Conservation (phyloP, 2,797 vertebrate species). For the Sebastes nivosus region DNA sequence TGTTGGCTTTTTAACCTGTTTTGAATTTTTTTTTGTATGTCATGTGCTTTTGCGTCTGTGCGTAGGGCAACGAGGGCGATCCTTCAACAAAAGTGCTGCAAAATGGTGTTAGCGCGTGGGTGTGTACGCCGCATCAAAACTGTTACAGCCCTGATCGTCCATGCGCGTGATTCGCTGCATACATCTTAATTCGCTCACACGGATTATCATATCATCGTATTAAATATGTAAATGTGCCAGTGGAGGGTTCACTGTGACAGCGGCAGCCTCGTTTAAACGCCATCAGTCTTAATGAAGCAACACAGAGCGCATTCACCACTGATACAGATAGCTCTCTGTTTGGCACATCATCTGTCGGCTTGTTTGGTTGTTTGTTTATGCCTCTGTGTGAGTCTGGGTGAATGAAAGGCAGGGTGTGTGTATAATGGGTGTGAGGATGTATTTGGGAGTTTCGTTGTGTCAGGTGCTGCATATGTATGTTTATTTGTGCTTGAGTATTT, state of each 20-base stretch:
- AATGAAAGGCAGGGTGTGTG: slow-evolving; percentile 50
- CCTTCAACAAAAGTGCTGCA: slow-evolving; percentile 39
- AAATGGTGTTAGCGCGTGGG: slow-evolving; percentile 7
- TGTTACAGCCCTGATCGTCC: slow-evolving; percentile 46
- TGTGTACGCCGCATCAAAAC: slow-evolving; percentile 30
- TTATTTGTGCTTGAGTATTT: slow-evolving; percentile 23
- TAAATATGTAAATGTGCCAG: slow-evolving; percentile 78
- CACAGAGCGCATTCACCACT: slow-evolving; percentile 71
- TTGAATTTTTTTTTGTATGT: slow-evolving; percentile 7
- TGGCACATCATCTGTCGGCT: slow-evolving; percentile 76
- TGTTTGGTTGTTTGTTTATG: slow-evolving; percentile 77
- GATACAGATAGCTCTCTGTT: slow-evolving; percentile 77
- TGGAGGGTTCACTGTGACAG: slow-evolving; percentile 70
- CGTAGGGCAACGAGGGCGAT: background rate
- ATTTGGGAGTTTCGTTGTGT: slow-evolving; percentile 33
- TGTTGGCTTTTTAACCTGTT: slow-evolving; percentile 14
- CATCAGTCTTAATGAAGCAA: slow-evolving; percentile 76
- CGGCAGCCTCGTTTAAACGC: slow-evolving; percentile 73
- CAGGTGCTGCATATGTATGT: slow-evolving; percentile 20
- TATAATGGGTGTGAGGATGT: slow-evolving; percentile 29
- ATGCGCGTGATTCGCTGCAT: slow-evolving; percentile 66
- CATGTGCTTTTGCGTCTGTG: background rate
- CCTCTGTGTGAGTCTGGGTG: slow-evolving; percentile 57
- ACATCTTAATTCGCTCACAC: slow-evolving; percentile 75
- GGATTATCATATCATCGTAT: slow-evolving; percentile 76